Evolutionary conservation across 1,140 invertebrate genomes (phyloP), one percentile per base, ranked within the genome.

Genomic region (Drosophila equinoxialis): DNA sequence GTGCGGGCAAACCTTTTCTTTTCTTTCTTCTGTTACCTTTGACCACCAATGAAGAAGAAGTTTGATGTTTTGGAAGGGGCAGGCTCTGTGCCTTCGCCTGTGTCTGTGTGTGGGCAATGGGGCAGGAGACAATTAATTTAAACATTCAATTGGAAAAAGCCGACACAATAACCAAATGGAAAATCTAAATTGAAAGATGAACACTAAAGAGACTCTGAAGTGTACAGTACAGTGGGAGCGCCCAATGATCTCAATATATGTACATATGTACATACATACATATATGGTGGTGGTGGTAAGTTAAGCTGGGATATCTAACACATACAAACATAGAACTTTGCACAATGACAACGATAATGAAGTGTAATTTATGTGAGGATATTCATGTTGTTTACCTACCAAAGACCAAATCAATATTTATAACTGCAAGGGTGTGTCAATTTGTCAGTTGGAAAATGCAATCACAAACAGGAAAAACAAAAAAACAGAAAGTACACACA

Each of bases 51-150:
- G 58, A 65, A 74, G 59, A 59, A 60, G 58, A 51, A 37, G 58
- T 51, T 51, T 20, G 3, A 11, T 0, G 45, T 14, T 14, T 11
- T 8, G 45, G 17, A 4, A 6, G 74, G 64, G 60, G 54, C 67
- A 26, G 13, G 59, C 42, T 23, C 20, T 23, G 17, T 17, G 17
- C 17, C 17, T 17, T 17, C 17, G 17, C 17, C 6, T 48, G 42
- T 20, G 42, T 23, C 8, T 51, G 45, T 23, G 45, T 51, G 45
- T 14, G n/a, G n/a, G n/a, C n/a, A 17, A 14, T 8, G 14, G n/a
- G n/a, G n/a, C 20, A 67, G 81, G 77, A 83, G 81, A 83, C 81
- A 80, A 83, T 80, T 83, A 83, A 83, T 83, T 85, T 83, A 68
- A 65, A 73, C 68, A 71, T 64, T 68, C 67, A 58, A 80, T 39